Evolutionary conservation across 2,797 vertebrate genomes (phyloP).

Genomic region (Anguilla anguilla): DNA sequence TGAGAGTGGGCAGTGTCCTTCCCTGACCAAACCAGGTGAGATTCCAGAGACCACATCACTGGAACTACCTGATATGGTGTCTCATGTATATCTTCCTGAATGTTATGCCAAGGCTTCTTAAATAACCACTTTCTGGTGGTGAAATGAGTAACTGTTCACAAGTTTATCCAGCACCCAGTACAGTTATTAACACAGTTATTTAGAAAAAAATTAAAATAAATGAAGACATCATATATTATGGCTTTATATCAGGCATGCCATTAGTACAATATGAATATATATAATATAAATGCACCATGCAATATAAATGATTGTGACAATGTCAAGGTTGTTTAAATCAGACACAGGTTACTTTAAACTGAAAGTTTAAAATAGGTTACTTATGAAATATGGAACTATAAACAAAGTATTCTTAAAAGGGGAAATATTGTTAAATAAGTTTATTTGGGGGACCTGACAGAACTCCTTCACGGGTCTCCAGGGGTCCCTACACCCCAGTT

Average conservation of each 20-base stretch:
- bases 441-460: background rate
- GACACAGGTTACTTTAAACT: background rate
- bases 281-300: background rate
- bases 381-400: conserved; percentile 5
- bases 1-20: background rate
- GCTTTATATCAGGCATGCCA: background rate
- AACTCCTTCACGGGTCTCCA: background rate
- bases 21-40: background rate
- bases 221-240: background rate
- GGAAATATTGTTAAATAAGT: too few relatives aligned
- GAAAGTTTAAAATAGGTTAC: background rate
- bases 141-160: background rate
- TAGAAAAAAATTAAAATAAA: background rate
- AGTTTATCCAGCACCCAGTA: background rate
- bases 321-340: background rate
- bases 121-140: background rate
- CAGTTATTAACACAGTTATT: background rate
- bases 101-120: background rate
- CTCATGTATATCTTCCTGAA: too few relatives aligned
- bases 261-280: background rate
- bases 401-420: background rate
- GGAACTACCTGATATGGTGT: background rate
- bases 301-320: background rate
- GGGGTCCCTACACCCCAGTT: background rate
- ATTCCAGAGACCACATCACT: background rate